These are phyloP conservation scores for Drosophila bifasciata DNA, from an alignment of 1,140 invertebrate genomes.

Conservation along the genomic window DNA sequence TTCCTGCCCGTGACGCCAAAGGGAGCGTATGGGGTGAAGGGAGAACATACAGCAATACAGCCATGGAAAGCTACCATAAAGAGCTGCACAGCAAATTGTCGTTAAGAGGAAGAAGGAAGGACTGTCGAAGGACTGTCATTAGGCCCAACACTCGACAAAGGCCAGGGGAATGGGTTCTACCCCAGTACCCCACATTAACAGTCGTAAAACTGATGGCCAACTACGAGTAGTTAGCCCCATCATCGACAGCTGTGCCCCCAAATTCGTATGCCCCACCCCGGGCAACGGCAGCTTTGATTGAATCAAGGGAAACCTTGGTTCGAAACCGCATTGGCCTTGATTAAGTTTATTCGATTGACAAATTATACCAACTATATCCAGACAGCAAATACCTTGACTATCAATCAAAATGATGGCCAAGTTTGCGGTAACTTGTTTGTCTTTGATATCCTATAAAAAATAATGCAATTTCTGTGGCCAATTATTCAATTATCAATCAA, in stretches of 20 bases:
- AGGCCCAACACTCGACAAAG: conserved; percentile 15
- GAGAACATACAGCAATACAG: background rate
- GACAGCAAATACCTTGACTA: background rate
- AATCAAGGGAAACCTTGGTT: conserved; percentile 2
- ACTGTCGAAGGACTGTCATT: conserved; percentile 29
- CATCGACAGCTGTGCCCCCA: conserved; percentile 58
- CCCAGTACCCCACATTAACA: conserved; percentile 42
- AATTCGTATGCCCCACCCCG: background rate
- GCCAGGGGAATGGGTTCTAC: too few relatives aligned
- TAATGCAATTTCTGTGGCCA: background rate
- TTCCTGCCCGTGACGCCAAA: background rate
- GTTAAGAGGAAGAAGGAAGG: conserved; percentile 17
- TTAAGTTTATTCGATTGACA: conserved; percentile 4
- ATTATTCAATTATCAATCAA: too few relatives aligned
- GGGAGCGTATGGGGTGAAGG: too few relatives aligned
- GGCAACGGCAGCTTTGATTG: background rate
- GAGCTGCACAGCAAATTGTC: conserved; percentile 19
- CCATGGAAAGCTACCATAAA: background rate
- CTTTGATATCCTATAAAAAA: too few relatives aligned
- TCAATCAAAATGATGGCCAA: conserved; percentile 3
- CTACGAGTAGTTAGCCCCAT: conserved; percentile 63
- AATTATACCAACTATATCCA: background rate
- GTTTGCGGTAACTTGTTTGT: too few relatives aligned
- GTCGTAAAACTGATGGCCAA: conserved; percentile 59
- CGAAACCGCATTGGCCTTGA: conserved; percentile 3